A percentile compares a stretch with the other conserved stretches of the same genome.
Evolutionary conservation across 2,797 vertebrate genomes (phyloP).

Genomic region (Pantherophis alleghaniensis): DNA sequence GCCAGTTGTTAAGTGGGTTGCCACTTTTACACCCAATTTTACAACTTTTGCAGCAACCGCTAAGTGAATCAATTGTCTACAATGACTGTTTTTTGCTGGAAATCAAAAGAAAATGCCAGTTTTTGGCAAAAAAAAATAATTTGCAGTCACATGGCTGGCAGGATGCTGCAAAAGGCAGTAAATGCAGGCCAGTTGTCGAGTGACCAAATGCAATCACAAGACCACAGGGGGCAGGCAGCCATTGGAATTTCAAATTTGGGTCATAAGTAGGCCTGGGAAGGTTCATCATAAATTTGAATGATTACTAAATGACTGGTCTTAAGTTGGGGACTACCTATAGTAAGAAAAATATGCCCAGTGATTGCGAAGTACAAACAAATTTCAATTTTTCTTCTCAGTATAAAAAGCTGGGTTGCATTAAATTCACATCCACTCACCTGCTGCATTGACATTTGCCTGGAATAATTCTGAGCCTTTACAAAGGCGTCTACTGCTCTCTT

Average conservation of each 20-base stretch:
- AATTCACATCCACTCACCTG: slow-evolving; percentile 52
- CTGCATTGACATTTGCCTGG: slow-evolving; percentile 59
- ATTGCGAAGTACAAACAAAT: neutral
- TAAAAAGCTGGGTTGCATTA: neutral
- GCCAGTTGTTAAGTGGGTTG: neutral
- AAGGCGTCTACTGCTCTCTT: slow-evolving; percentile 48
- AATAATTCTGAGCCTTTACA: slow-evolving; percentile 57
- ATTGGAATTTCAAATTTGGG: neutral
- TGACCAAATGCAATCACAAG: neutral
- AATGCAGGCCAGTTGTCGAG: neutral
- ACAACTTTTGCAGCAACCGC: neutral
- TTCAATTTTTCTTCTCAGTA: neutral
- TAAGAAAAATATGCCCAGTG: neutral
- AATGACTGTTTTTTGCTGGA: neutral
- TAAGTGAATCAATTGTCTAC: neutral
- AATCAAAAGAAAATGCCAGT: neutral
- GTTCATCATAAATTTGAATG: neutral
- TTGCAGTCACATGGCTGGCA: neutral
- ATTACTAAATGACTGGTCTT: neutral
- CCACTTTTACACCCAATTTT: neutral
- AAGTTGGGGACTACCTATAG: neutral
- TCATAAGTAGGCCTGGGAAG: neutral
- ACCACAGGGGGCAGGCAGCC: neutral
- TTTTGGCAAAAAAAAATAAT: neutral
- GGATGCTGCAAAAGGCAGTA: neutral